Base-by-base conservation (phyloP, 2,113 vertebrate genomes). In the Macrotus californicus region DNA sequence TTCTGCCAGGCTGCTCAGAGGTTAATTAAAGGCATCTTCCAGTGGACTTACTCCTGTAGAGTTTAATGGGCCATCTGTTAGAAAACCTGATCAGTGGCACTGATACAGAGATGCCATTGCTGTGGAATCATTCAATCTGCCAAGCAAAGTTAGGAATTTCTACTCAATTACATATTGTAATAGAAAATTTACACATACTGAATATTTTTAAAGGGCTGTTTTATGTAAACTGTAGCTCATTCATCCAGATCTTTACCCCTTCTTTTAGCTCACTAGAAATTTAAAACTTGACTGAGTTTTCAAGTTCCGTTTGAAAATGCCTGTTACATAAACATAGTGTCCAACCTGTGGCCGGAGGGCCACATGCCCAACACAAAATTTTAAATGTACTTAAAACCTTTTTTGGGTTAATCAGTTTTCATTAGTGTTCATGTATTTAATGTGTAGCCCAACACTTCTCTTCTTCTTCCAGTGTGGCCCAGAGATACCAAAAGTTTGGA, bases 81-180 rank as follows among this genome's bases (percentile, higher is more conserved):
- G 66, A 92, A 72, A 48, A 76, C 81, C n/a, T 36, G 34, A 75
- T 64, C 15, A 46, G 19, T n/a, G 15, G 39, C 19, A 56, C 7
- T 43, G 39, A 75, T 50, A 77, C 0, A 91, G n/a, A 89, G 61
- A 81, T 14, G 46, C 64, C 59, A 95, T 34, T 96, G 50, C 50
- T 80, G 7, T 84, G 52, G 16, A 11, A 54, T 34, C 31, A 52
- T 67, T 91, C 48, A 70, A 11, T 84, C n/a, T 93, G 50, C 52
- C 76, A 92, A 85, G 31, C 76, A 89, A 93, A 95, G 85, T 61
- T 13, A 86, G 31, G 22, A 93, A 87, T 66, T 81, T 77, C 54
- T 89, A 90, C 46, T 84, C 31, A 46, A 50, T 39, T 82, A 61
- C 48, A 0, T 72, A n/a, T 52, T 90, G 87, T 89, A 91, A 87